Evolutionary conservation across 1,140 invertebrate genomes (phyloP).

Genomic region (Conus betulinus): DNA sequence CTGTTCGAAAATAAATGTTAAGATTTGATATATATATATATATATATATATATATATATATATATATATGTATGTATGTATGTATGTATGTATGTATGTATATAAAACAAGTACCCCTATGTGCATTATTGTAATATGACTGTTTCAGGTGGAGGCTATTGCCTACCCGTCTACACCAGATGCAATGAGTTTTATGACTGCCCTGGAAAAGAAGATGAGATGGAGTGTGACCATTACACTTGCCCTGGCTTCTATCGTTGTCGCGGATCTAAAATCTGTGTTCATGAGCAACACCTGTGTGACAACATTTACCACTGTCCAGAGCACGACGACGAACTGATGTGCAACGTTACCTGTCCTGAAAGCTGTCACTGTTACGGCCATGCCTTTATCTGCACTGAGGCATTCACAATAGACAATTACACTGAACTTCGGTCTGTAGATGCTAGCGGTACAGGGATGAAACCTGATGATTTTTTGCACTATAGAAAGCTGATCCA

Average conservation of each 20-base stretch:
- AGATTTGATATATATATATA: too few relatives aligned
- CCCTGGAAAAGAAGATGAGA: slow-evolving; percentile 4
- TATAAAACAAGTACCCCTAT: too few relatives aligned
- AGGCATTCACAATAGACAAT: neutral
- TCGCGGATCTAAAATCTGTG: slow-evolving; percentile 4
- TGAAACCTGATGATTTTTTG: neutral
- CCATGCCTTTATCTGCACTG: neutral
- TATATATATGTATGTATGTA: too few relatives aligned
- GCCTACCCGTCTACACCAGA: neutral
- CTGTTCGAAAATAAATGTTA: too few relatives aligned
- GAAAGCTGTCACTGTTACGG: slow-evolving; percentile 15
- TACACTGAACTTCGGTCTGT: neutral
- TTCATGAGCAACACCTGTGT: slow-evolving; percentile 28
- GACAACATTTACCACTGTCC: slow-evolving; percentile 31
- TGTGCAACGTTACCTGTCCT: slow-evolving; percentile 18
- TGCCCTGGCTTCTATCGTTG: slow-evolving; percentile 39
- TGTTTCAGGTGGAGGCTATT: neutral
- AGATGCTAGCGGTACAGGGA: neutral
- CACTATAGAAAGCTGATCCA: neutral
- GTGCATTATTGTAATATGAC: too few relatives aligned
- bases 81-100: too few relatives aligned
- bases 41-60: too few relatives aligned
- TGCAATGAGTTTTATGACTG: slow-evolving; percentile 11
- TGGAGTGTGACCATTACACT: neutral
- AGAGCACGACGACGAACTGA: slow-evolving; percentile 11